These are phyloP conservation scores for Motacilla alba DNA, from an alignment of 2,113 vertebrate genomes.

Conservation along the genomic window DNA sequence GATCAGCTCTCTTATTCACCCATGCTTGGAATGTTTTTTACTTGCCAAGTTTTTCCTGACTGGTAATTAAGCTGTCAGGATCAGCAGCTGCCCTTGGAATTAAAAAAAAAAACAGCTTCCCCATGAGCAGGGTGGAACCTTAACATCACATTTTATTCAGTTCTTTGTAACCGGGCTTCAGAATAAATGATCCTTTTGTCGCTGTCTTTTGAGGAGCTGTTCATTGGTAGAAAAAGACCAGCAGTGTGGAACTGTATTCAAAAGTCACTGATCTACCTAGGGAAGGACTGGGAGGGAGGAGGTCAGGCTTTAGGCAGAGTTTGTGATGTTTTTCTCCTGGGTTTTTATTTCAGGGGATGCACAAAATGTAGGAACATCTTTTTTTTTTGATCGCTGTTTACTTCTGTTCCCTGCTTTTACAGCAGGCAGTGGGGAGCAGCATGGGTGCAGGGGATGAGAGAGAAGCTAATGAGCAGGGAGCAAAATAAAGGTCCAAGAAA, in stretches of 20 bases:
- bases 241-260: not conserved
- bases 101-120: not conserved
- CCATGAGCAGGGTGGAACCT: not conserved
- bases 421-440: not conserved
- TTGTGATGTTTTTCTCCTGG: not conserved
- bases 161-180: not conserved
- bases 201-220: not conserved
- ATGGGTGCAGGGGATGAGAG: not conserved
- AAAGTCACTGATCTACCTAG: not conserved
- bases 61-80: constrained; percentile 11
- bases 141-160: not conserved
- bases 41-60: not conserved
- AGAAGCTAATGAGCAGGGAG: not conserved
- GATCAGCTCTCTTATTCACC: not conserved
- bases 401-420: not conserved
- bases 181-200: not conserved
- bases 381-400: constrained; percentile 25
- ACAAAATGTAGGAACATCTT: not conserved
- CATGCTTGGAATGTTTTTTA: not conserved
- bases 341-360: not conserved
- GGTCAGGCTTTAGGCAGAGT: not conserved
- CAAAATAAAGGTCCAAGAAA: not conserved
- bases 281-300: not conserved
- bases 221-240: not conserved
- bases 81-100: constrained; percentile 10